Base-by-base conservation (phyloP, 2,888 invertebrate species). In the Pyrrhia umbra region DNA sequence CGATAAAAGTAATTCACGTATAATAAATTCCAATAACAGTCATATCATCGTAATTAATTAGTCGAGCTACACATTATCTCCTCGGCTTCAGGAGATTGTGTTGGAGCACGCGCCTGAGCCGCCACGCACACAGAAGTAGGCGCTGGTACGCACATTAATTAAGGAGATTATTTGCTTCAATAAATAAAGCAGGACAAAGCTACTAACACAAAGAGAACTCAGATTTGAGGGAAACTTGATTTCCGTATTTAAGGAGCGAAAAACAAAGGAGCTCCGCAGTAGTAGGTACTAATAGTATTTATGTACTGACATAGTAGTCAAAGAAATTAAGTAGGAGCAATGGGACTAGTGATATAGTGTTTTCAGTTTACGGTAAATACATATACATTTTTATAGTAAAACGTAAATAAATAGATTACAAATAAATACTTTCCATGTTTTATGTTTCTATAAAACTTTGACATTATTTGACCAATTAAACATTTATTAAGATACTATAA, bases 121-220 rank as follows among this genome's bases (percentile, higher is more conserved):
- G 9, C 23, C 25, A 8, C 23, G 16, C 21, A 30, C 34, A 58
- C 54, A 60, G 37, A 47, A 23, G 20, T 27, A 49, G 39, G 60
- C 47, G 39, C 40, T n/a, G 54, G 21, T 40, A 25, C 43, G 47
- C 57, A 66, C 75, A 58, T 65, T 74, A 52, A 70, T 68, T 76
- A 79, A 68, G 25, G 15, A 66, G 59, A 71, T 79, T 77, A 78
- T 68, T 77, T 68, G 74, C 60, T 56, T 56, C 66, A 74, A 68
- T 67, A 79, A 79, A 77, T 74, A 77, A 63, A 34, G 34, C 43
- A 27, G 57, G 61, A 72, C 70, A 67, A 55, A 58, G 42, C 18
- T 37, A 43, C 46, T 15, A 10, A 60, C 55, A 73, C 78, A 73
- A 71, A 69, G 62, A 21, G 56, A 63, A 52, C 46, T 20, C 56